Percentiles rank a stretch among this genome's conserved stretches.
phyloP scores from a whole-genome alignment of 2,113 vertebrate genomes.

The Aldabrachelys gigantea region DNA sequence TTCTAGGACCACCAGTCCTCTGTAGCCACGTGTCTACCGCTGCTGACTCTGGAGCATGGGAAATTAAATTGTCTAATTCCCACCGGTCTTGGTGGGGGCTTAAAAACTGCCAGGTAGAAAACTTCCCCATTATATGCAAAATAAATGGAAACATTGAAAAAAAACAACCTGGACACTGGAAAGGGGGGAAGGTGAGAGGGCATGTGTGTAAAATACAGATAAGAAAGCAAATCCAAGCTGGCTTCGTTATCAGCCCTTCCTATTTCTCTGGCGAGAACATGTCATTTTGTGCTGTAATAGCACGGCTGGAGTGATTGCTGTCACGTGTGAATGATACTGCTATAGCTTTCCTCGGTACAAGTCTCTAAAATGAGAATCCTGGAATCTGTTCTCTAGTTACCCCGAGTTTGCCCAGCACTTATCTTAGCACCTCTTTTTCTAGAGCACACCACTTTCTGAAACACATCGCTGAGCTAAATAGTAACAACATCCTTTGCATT shows the following conservation, averaged over 20 bases:
- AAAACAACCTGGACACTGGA: constrained; percentile 35
- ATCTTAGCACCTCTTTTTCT: constrained; percentile 36
- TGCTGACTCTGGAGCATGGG: neutral
- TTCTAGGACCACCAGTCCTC: neutral
- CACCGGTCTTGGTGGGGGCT: neutral
- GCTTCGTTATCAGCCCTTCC: constrained; percentile 72
- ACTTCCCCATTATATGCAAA: constrained; percentile 37
- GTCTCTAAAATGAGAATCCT: constrained; percentile 73
- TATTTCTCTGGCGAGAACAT: constrained; percentile 70
- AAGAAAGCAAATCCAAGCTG: constrained; percentile 77
- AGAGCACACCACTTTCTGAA: constrained; percentile 32
- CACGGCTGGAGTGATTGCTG: constrained; percentile 75
- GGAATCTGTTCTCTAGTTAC: constrained; percentile 31
- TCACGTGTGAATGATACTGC: constrained; percentile 71
- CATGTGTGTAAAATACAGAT: constrained; percentile 75
- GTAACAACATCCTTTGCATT: neutral
- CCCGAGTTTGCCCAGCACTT: constrained; percentile 8
- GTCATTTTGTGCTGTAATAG: constrained; percentile 74
- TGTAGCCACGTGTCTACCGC: neutral
- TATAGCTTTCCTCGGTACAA: constrained; percentile 22
- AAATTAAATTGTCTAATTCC: constrained; percentile 16
- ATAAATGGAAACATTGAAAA: neutral
- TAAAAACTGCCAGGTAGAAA: neutral
- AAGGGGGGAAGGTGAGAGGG: constrained; percentile 42
- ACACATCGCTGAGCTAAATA: constrained; percentile 9